Conservation (phyloP, 2,888 invertebrate genomes). For the Yponomeuta malinellus region DNA sequence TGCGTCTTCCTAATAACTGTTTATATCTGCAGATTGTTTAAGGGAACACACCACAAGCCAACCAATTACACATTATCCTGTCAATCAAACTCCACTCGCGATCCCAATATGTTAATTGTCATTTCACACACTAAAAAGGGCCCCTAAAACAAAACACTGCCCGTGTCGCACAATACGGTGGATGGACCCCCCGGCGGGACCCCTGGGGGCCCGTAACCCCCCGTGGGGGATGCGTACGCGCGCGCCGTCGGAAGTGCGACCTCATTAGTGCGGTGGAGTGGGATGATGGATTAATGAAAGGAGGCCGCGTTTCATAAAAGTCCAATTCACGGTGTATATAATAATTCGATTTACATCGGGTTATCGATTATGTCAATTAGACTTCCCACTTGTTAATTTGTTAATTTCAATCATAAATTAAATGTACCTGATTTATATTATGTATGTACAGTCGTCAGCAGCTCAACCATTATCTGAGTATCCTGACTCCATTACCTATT, state of each 20-base stretch:
- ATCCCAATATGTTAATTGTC: conserved; percentile 4
- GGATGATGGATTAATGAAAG: background rate
- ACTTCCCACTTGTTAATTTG: no score
- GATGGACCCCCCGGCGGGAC: background rate
- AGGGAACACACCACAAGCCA: no score
- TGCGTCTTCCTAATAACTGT: no score
- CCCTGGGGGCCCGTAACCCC: conserved; percentile 4
- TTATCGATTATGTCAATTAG: no score
- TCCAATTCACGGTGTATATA: background rate
- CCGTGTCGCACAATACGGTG: background rate
- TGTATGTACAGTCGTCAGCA: no score
- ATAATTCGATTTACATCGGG: no score
- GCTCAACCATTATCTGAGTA: no score
- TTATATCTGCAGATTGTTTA: no score
- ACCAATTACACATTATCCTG: background rate
- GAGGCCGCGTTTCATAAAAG: background rate
- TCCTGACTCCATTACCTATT: no score
- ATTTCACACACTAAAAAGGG: background rate
- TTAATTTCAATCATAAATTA: no score
- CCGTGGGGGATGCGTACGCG: conserved; percentile 1
- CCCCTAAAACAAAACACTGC: conserved; percentile 1
- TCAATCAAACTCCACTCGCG: conserved; percentile 16
- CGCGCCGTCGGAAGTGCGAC: background rate
- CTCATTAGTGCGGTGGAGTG: conserved; percentile 9
- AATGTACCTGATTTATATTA: no score